Evolutionary conservation across 2,797 vertebrate genomes (phyloP).

Genomic region (Novumbra hubbsi): DNA sequence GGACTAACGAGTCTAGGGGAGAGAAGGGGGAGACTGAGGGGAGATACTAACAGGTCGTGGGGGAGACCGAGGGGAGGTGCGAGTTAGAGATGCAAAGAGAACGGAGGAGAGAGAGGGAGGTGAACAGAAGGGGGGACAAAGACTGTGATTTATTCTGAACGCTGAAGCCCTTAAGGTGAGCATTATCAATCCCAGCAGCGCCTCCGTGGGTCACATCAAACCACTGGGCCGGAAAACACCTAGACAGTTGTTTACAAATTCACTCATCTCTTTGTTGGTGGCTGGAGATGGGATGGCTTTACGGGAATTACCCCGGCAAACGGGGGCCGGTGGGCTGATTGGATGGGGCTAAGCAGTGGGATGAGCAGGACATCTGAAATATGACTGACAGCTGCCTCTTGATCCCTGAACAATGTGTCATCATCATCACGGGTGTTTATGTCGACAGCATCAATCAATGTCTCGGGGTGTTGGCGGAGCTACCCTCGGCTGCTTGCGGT

Average conservation of each 20-base stretch:
- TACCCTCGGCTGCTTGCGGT: not conserved
- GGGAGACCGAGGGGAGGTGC: not conserved
- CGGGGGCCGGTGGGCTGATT: not conserved
- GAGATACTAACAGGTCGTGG: not conserved
- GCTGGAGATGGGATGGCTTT: slow-evolving; percentile 39
- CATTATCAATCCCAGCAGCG: slow-evolving; percentile 70
- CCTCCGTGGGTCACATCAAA: slow-evolving; percentile 73
- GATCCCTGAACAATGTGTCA: slow-evolving; percentile 18
- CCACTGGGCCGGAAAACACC: slow-evolving; percentile 64
- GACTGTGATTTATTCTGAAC: slow-evolving; percentile 72
- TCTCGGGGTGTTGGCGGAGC: not conserved
- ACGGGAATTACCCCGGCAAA: slow-evolving; percentile 62
- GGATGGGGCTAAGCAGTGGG: slow-evolving; percentile 43
- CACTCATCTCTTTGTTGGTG: slow-evolving; percentile 57
- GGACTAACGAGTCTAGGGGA: too few relatives aligned
- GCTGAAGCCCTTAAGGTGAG: slow-evolving; percentile 56
- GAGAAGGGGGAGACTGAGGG: slow-evolving; percentile 21
- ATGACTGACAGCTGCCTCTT: slow-evolving; percentile 34
- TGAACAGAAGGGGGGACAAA: slow-evolving; percentile 34
- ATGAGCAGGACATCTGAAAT: slow-evolving; percentile 36
- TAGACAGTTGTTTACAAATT: slow-evolving; percentile 75
- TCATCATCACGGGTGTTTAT: not conserved
- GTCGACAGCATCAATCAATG: not conserved
- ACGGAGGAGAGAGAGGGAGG: slow-evolving; percentile 43
- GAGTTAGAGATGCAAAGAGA: not conserved